Percentiles rank a stretch among this genome's conserved stretches.
These are phyloP conservation scores for Polyodon spathula DNA, from an alignment of 2,113 vertebrate genomes.

Conservation along the genomic window DNA sequence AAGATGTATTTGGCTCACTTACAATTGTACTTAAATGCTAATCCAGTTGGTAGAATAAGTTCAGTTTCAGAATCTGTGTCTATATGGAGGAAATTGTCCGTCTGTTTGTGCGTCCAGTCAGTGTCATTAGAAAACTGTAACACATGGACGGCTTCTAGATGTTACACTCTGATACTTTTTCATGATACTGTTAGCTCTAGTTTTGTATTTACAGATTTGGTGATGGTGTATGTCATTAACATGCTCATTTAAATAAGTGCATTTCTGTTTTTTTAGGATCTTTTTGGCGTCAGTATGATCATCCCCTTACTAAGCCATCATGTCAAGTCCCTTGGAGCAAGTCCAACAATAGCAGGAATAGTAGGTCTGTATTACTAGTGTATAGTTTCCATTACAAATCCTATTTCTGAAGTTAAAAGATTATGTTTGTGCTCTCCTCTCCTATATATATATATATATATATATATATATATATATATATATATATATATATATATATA, in stretches of 20 bases:
- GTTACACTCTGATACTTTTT: neutral
- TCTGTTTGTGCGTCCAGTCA: neutral
- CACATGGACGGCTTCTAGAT: too few relatives aligned
- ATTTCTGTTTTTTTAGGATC: conserved; percentile 61
- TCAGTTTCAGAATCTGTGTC: neutral
- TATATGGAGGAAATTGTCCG: neutral
- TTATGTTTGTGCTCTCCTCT: too few relatives aligned
- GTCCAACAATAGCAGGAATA: conserved; percentile 77
- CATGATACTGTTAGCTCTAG: neutral
- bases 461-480: too few relatives aligned
- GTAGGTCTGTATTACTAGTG: conserved; percentile 64
- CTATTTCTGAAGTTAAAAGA: too few relatives aligned
- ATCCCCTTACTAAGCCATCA: conserved; percentile 85
- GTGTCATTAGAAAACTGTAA: too few relatives aligned
- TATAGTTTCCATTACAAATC: neutral
- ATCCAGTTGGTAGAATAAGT: neutral
- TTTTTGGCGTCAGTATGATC: conserved; percentile 94
- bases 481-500: too few relatives aligned
- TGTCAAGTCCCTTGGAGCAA: conserved; percentile 81
- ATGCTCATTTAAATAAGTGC: neutral
- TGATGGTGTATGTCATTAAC: neutral
- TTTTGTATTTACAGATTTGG: neutral
- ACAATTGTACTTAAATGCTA: neutral
- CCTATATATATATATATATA: too few relatives aligned
- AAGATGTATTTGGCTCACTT: too few relatives aligned